Conservation (phyloP, 2,113 vertebrate genomes). For the Protobothrops flavoviridis region DNA sequence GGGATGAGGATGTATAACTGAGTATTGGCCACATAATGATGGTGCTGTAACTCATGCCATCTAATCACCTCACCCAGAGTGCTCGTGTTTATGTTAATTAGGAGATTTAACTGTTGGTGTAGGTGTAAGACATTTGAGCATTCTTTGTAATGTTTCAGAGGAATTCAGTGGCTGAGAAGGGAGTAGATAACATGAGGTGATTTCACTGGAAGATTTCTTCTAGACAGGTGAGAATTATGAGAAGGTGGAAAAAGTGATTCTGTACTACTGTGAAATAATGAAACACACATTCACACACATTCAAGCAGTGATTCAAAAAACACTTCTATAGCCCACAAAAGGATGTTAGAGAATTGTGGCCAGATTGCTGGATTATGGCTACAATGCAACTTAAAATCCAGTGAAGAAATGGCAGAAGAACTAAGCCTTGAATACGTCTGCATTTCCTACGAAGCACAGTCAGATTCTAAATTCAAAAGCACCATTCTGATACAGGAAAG, state of each 20-base stretch:
- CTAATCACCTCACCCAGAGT: neutral
- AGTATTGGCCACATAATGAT: neutral
- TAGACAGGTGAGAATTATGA: no score
- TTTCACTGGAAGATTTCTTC: no score
- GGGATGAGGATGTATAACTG: neutral
- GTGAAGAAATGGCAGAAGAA: neutral
- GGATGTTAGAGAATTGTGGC: neutral
- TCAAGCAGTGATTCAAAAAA: no score
- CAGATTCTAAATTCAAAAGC: neutral
- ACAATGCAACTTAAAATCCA: neutral
- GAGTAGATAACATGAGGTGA: no score
- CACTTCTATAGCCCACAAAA: neutral
- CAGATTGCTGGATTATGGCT: neutral
- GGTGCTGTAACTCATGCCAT: neutral
- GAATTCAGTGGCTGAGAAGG: neutral
- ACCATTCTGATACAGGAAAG: neutral
- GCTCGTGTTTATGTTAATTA: neutral
- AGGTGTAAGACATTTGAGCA: neutral
- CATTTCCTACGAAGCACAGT: neutral
- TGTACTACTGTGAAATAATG: no score
- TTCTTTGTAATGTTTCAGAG: neutral
- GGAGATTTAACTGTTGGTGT: neutral
- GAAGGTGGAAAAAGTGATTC: no score
- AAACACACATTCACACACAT: no score
- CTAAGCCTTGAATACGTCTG: neutral